Percentiles rank a stretch among this genome's conserved stretches.
Conservation (phyloP, 2,113 vertebrate genomes). For the Dunckerocampus dactyliophorus region DNA sequence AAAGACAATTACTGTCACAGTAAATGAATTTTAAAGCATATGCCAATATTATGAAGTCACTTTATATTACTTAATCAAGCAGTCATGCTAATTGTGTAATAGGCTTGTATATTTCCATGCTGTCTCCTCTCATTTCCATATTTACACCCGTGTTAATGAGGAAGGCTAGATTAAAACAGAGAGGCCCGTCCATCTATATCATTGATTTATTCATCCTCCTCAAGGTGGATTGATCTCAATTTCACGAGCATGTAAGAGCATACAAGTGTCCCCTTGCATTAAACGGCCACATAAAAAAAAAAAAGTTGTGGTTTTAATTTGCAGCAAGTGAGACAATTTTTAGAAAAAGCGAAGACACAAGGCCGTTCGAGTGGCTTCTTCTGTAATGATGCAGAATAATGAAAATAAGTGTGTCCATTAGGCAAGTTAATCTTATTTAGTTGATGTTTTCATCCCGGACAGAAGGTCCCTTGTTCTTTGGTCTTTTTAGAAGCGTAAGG, state of each 20-base stretch:
- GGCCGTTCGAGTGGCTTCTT: neutral
- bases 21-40: slow-evolving; percentile 32
- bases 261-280: slow-evolving; percentile 14
- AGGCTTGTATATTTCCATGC: slow-evolving; percentile 63
- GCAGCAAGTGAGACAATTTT: slow-evolving; percentile 28
- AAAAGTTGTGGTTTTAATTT: slow-evolving; percentile 22
- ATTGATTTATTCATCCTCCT: slow-evolving; percentile 58
- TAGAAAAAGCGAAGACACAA: slow-evolving; percentile 19
- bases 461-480: slow-evolving; percentile 60
- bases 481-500: slow-evolving; percentile 54
- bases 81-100: slow-evolving; percentile 68
- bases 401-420: slow-evolving; percentile 71
- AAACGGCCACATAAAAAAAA: neutral
- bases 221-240: slow-evolving; percentile 34
- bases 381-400: slow-evolving; percentile 61
- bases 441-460: slow-evolving; percentile 56
- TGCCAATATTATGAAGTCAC: slow-evolving; percentile 45
- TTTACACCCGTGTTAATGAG: slow-evolving; percentile 56
- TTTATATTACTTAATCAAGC: slow-evolving; percentile 62
- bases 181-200: slow-evolving; percentile 44
- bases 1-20: slow-evolving; percentile 25
- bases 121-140: slow-evolving; percentile 68
- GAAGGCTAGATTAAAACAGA: slow-evolving; percentile 52
- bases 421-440: slow-evolving; percentile 65
- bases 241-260: slow-evolving; percentile 16